phyloP scores from a whole-genome alignment of 2,113 vertebrate species.

The Sinocyclocheilus rhinocerous region DNA sequence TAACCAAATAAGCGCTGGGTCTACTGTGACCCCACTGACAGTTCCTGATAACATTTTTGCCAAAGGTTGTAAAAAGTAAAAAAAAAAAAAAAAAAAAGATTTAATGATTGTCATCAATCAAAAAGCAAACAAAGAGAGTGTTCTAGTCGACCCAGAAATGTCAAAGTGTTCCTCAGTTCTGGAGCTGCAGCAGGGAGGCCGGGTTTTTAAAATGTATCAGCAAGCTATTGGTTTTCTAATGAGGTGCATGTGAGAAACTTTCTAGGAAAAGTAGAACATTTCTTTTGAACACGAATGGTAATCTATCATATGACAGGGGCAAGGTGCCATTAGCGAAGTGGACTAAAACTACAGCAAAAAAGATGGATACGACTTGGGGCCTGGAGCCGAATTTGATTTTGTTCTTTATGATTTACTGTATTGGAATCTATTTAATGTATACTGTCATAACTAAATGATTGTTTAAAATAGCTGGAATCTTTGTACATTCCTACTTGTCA shows the following conservation, averaged over 20 bases:
- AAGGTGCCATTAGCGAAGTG: background rate
- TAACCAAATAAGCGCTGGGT: conserved; percentile 39
- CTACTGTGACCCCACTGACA: conserved; percentile 14
- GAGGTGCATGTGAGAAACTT: conserved; percentile 35
- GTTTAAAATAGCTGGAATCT: too few species aligned
- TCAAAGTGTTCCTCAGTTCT: conserved; percentile 27
- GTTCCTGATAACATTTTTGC: conserved; percentile 32
- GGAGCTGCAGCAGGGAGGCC: conserved; percentile 29
- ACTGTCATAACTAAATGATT: background rate
- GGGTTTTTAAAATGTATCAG: conserved; percentile 42
- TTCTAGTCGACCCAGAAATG: conserved; percentile 50
- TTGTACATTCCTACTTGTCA: background rate
- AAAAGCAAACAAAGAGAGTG: conserved; percentile 35
- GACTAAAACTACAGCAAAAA: background rate
- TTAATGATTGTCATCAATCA: conserved; percentile 62
- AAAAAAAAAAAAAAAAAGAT: conserved; percentile 40
- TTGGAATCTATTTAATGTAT: background rate
- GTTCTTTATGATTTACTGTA: background rate
- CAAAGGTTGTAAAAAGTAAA: conserved; percentile 29
- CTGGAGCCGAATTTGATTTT: background rate
- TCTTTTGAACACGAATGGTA: conserved; percentile 41
- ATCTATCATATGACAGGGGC: conserved; percentile 11
- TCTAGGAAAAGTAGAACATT: conserved; percentile 42
- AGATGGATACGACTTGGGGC: background rate
- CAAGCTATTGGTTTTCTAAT: conserved; percentile 51